Evolutionary conservation across 2,113 vertebrate genomes (phyloP).

Genomic region (Pontoporia blainvillei): DNA sequence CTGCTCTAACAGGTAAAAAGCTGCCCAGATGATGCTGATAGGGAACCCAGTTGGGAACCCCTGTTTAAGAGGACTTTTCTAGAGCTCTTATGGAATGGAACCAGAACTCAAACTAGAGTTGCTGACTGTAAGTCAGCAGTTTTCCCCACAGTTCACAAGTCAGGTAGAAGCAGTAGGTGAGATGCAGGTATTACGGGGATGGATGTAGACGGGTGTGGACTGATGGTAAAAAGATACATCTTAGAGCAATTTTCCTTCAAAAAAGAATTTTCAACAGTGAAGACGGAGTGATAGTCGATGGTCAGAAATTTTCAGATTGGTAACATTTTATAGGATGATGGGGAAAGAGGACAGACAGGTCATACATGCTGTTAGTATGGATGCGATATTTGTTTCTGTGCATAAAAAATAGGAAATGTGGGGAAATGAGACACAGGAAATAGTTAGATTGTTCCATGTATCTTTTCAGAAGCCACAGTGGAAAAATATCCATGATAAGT

Average conservation of each 20-base stretch:
- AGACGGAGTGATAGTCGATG: not conserved
- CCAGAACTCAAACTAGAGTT: not conserved
- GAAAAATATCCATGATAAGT: not conserved
- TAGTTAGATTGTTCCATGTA: not conserved
- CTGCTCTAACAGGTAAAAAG: not conserved
- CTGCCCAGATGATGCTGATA: not conserved
- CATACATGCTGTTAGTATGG: not conserved
- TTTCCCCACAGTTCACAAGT: not conserved
- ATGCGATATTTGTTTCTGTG: not conserved
- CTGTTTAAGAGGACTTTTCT: not conserved
- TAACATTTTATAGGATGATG: not conserved
- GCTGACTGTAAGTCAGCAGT: not conserved
- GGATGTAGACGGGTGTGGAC: not conserved
- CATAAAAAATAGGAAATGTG: not conserved
- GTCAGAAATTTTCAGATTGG: not conserved
- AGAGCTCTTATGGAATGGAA: not conserved
- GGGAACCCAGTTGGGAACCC: not conserved
- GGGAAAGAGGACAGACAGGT: not conserved
- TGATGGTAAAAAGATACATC: not conserved
- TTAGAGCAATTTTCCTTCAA: not conserved
- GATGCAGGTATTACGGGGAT: rapidly evolving
- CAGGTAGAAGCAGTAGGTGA: not conserved
- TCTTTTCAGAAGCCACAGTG: not conserved
- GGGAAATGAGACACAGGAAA: not conserved
- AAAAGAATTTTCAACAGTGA: not conserved